Evolutionary conservation across 2,113 vertebrate genomes (phyloP).

Genomic region (Polypterus bichir): DNA sequence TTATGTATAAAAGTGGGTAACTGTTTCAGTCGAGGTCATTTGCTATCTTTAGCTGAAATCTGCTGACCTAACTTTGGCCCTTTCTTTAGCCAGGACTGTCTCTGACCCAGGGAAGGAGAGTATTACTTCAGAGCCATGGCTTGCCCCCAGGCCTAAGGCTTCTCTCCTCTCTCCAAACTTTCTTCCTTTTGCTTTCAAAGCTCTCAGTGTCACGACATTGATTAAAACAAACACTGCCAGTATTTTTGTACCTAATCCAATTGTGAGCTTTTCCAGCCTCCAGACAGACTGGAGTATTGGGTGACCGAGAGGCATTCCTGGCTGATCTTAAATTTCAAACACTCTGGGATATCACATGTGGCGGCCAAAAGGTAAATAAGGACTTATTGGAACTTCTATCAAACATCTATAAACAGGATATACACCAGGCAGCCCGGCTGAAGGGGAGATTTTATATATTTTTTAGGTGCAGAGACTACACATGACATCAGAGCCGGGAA

Average conservation of each 20-base stretch:
- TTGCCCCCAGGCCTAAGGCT: slow-evolving; percentile 26
- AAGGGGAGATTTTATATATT: not conserved
- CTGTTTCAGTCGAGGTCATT: no score
- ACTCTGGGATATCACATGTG: slow-evolving; percentile 42
- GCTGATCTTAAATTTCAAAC: slow-evolving; percentile 51
- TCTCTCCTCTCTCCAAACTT: slow-evolving; percentile 35
- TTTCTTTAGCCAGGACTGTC: slow-evolving; percentile 8
- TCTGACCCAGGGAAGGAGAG: slow-evolving; percentile 24
- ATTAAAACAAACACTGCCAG: slow-evolving; percentile 79
- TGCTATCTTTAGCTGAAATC: not conserved
- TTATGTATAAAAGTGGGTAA: no score
- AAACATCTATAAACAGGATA: not conserved
- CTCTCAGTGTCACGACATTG: slow-evolving; percentile 69
- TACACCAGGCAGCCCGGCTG: not conserved
- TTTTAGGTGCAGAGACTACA: slow-evolving; percentile 19
- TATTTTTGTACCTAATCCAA: slow-evolving; percentile 86
- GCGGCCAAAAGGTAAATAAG: slow-evolving; percentile 44
- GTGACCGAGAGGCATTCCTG: slow-evolving; percentile 45
- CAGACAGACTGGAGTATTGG: slow-evolving; percentile 57
- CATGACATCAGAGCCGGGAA: slow-evolving; percentile 9
- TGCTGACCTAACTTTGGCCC: not conserved
- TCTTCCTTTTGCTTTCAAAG: slow-evolving; percentile 54
- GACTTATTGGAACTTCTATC: slow-evolving; percentile 24
- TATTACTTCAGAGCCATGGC: slow-evolving; percentile 17
- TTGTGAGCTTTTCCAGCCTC: slow-evolving; percentile 50